These are phyloP conservation scores for Ostrea denselamellosa DNA, from an alignment of 1,140 invertebrate species.

Conservation along the genomic window DNA sequence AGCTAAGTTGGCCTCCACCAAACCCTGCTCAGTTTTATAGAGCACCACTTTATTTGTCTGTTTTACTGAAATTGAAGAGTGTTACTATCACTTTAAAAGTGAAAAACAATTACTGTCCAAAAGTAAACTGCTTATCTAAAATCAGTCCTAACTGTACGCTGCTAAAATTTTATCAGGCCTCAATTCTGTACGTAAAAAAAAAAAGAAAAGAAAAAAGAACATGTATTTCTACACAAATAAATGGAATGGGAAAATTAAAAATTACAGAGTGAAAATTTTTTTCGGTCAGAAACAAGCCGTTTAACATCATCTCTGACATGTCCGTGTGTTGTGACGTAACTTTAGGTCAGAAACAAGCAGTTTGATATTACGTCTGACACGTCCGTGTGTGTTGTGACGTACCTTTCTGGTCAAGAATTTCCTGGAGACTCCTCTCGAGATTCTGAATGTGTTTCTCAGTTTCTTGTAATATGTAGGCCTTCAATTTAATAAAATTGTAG, in stretches of 20 bases:
- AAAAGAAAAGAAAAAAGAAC: too few species aligned
- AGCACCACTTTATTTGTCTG: conserved; percentile 46
- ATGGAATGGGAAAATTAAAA: too few species aligned
- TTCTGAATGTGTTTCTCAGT: conserved; percentile 66
- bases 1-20: conserved; percentile 51
- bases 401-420: conserved; percentile 56
- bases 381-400: neutral
- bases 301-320: too few species aligned
- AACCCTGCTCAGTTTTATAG: conserved; percentile 45
- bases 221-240: too few species aligned
- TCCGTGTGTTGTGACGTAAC: conserved; percentile 6
- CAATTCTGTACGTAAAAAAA: too few species aligned
- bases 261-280: too few species aligned
- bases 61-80: conserved; percentile 41
- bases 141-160: too few species aligned
- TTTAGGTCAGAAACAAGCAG: conserved; percentile 22
- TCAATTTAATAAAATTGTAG: conserved; percentile 17
- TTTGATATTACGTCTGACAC: too few species aligned
- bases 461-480: conserved; percentile 68
- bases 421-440: conserved; percentile 58
- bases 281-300: too few species aligned
- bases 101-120: too few species aligned
- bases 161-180: too few species aligned
- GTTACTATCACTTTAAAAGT: neutral
- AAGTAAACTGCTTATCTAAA: neutral